Evolutionary conservation across 92 coral and sea anemone species (phyloP).

Genomic region (Porites divaricata): DNA sequence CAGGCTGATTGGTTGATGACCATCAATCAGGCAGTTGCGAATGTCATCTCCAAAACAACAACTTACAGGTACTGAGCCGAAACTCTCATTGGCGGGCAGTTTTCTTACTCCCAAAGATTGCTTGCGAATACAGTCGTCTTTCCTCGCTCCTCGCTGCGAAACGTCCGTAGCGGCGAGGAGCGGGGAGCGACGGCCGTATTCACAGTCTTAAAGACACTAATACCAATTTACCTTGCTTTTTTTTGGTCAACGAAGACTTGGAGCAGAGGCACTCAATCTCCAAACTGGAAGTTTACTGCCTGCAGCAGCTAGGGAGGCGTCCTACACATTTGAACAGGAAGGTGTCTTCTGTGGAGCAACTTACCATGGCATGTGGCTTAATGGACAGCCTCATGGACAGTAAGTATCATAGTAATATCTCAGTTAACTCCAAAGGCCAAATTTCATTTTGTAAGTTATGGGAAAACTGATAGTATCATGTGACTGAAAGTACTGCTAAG

Average conservation of each 20-base stretch:
- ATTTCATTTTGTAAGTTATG: background rate
- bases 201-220: too few relatives aligned
- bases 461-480: too few relatives aligned
- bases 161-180: too few relatives aligned
- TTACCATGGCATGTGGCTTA: slow-evolving; percentile 96
- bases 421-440: background rate
- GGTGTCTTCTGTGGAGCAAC: slow-evolving; percentile 81
- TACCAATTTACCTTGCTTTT: too few relatives aligned
- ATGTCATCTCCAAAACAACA: slow-evolving; percentile 92
- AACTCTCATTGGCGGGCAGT: too few relatives aligned
- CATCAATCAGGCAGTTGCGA: slow-evolving; percentile 91
- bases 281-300: slow-evolving; percentile 86
- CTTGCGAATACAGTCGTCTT: too few relatives aligned
- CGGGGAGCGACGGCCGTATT: too few relatives aligned
- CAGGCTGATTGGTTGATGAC: slow-evolving; percentile 94
- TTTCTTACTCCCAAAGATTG: too few relatives aligned
- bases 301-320: slow-evolving; percentile 92
- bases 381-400: slow-evolving; percentile 98
- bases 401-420: slow-evolving; percentile 33
- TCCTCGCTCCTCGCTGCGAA: too few relatives aligned
- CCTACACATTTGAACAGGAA: slow-evolving; percentile 78
- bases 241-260: slow-evolving; percentile 62
- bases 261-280: slow-evolving; percentile 84
- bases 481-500: too few relatives aligned
- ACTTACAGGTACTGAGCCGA: slow-evolving; percentile 70